phyloP scores from a whole-genome alignment of 2,888 invertebrate genomes.

The Sturmia bella region DNA sequence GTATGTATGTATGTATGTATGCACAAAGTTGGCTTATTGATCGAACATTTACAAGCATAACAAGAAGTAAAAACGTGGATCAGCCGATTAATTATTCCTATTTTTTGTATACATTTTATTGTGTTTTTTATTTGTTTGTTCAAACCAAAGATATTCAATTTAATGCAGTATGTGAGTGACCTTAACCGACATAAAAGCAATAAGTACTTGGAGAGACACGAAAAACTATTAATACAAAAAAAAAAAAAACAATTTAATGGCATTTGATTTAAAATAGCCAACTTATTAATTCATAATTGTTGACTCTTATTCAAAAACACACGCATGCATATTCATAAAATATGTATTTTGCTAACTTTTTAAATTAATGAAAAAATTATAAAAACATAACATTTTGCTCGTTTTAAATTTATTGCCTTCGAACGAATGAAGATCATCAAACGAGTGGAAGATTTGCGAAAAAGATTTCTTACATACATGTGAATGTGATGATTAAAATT shows the following conservation, averaged over 20 bases:
- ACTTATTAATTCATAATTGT: slow-evolving; percentile 39
- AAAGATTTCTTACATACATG: slow-evolving; percentile 11
- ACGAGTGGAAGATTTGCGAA: not conserved
- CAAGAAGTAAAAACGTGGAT: slow-evolving; percentile 38
- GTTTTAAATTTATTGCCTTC: not conserved
- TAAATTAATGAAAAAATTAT: slow-evolving; percentile 44
- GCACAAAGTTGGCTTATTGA: slow-evolving; percentile 21
- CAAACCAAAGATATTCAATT: slow-evolving; percentile 46
- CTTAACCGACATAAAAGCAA: slow-evolving; percentile 65
- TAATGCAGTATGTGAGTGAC: slow-evolving; percentile 51
- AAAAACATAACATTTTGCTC: not conserved
- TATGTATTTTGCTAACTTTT: not conserved
- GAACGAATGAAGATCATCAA: not conserved
- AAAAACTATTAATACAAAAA: slow-evolving; percentile 27
- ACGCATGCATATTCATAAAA: not conserved
- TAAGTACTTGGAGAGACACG: slow-evolving; percentile 53
- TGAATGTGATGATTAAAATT: slow-evolving; percentile 5
- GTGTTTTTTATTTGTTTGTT: slow-evolving; percentile 36
- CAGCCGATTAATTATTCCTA: slow-evolving; percentile 57
- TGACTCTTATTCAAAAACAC: not conserved
- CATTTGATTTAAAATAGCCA: slow-evolving; percentile 59
- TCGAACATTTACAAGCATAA: slow-evolving; percentile 17
- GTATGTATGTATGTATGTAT: no score
- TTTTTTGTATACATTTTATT: slow-evolving; percentile 13
- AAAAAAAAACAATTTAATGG: slow-evolving; percentile 46